Conservation (phyloP, 2,888 invertebrate genomes). For the Nipponacmea schrenckii region DNA sequence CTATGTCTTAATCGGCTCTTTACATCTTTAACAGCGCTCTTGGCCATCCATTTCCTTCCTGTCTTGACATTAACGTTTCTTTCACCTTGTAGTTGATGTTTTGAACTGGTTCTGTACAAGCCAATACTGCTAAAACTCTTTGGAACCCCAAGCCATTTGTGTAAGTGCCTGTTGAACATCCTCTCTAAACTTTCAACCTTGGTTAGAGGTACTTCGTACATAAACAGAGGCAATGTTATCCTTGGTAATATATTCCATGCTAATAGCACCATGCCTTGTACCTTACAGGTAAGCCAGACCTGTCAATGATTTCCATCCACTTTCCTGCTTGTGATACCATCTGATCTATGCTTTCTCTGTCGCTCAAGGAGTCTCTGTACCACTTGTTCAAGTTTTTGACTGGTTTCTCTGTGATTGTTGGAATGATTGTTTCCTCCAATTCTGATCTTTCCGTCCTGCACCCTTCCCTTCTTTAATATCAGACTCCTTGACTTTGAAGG, state of each 20-base stretch:
- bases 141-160: neutral
- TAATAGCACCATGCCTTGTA: too few relatives aligned
- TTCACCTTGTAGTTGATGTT: slow-evolving; percentile 5
- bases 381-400: neutral
- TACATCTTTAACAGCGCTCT: slow-evolving; percentile 1
- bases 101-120: slow-evolving; percentile 2
- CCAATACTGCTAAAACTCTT: slow-evolving; percentile 1
- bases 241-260: too few relatives aligned
- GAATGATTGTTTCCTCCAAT: too few relatives aligned
- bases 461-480: neutral
- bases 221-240: too few relatives aligned
- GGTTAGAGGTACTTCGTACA: too few relatives aligned
- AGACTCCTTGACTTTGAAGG: too few relatives aligned
- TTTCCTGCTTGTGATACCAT: neutral
- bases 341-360: neutral
- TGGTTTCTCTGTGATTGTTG: neutral
- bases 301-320: too few relatives aligned
- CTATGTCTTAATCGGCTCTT: neutral
- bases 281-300: too few relatives aligned
- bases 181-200: too few relatives aligned
- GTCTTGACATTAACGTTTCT: neutral
- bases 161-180: neutral
- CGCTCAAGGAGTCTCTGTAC: neutral
- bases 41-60: slow-evolving; percentile 8
- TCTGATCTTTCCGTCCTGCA: neutral